These are phyloP conservation scores for Drosophila santomea DNA, from an alignment of 1,140 invertebrate genomes.

Conservation along the genomic window DNA sequence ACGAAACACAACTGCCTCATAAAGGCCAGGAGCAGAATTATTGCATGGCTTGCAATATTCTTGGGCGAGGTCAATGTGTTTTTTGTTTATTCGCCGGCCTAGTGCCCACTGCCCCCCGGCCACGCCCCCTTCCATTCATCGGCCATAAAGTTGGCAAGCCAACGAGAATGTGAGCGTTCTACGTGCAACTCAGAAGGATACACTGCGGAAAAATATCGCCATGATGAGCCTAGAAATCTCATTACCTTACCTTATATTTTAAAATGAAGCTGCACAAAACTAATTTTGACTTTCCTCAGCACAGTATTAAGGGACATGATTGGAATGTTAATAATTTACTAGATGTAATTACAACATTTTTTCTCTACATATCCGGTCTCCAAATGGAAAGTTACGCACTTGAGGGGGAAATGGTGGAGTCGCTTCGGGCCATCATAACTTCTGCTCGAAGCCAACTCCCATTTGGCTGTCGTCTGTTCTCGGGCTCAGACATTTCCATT, in stretches of 20 bases:
- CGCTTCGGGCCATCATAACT: conserved; percentile 70
- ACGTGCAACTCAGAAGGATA: conserved; percentile 19
- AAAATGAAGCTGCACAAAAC: too few relatives aligned
- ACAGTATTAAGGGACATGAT: too few relatives aligned
- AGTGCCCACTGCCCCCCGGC: background rate
- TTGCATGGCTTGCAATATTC: conserved; percentile 72
- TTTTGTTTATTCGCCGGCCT: conserved; percentile 52
- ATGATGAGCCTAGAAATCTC: background rate
- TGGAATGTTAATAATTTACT: background rate
- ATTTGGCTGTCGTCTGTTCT: conserved; percentile 7
- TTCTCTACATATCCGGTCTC: conserved; percentile 12
- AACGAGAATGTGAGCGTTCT: conserved; percentile 62
- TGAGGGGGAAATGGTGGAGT: conserved; percentile 11
- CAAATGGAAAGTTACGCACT: conserved; percentile 74
- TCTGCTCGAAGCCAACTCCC: conserved; percentile 47
- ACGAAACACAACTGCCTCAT: conserved; percentile 41
- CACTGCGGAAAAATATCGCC: conserved; percentile 10
- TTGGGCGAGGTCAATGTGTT: conserved; percentile 68
- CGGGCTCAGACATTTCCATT: conserved; percentile 40
- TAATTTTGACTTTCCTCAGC: too few relatives aligned
- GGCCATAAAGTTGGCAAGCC: conserved; percentile 59
- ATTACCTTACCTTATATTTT: too few relatives aligned
- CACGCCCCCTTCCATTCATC: background rate
- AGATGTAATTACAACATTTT: background rate
- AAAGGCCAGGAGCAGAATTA: conserved; percentile 63